Conservation (phyloP, 2,113 vertebrate species). For the Corythornis madagascariensis region DNA sequence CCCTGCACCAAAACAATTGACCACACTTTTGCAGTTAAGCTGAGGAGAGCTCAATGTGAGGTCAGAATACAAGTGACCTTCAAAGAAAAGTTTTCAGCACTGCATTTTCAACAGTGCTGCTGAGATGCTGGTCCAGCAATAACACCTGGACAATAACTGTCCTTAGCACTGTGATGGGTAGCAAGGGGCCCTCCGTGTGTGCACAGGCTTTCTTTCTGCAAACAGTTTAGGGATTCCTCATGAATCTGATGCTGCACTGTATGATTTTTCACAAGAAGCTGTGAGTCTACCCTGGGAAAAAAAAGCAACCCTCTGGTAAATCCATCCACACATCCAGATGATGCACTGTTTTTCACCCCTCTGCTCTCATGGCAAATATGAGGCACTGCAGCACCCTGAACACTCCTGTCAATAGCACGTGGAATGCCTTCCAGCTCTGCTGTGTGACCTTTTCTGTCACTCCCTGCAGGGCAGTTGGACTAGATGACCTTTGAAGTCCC, state of each 20-base stretch:
- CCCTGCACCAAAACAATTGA: neutral
- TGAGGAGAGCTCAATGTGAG: neutral
- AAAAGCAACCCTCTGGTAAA: neutral
- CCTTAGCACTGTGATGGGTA: neutral
- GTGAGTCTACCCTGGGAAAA: neutral
- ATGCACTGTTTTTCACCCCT: neutral
- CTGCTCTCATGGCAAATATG: neutral
- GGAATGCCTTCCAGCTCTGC: neutral
- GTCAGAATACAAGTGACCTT: neutral
- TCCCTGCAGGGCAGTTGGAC: neutral
- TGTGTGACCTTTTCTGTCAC: neutral
- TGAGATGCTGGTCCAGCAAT: neutral
- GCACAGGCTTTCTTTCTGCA: neutral
- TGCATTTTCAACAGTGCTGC: neutral
- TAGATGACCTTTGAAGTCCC: neutral
- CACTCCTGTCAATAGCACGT: neutral
- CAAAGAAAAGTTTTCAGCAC: neutral
- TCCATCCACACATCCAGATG: neutral
- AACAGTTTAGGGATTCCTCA: neutral
- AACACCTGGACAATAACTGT: neutral
- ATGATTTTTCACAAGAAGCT: neutral
- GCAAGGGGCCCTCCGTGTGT: fast-evolving
- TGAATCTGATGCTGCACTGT: neutral
- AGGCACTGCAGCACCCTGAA: neutral
- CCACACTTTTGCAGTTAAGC: neutral